Base-by-base conservation (phyloP, 2,113 vertebrate species). In the Neotragus pygmaeus region DNA sequence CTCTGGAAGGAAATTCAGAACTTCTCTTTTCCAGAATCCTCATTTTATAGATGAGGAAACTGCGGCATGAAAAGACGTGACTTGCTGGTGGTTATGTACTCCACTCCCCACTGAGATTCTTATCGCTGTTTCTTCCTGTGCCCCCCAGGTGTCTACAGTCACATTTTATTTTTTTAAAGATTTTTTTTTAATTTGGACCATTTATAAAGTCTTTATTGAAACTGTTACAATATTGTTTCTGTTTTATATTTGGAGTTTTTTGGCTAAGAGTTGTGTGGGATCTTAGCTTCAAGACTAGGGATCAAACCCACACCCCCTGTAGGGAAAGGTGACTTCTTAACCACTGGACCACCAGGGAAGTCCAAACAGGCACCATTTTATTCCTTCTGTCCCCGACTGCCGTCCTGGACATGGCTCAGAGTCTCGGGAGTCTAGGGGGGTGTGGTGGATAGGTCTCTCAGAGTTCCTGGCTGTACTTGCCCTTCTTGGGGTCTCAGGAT, bases 361-460 rank as follows among this genome's bases (percentile, higher is more conserved):
- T 43, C 23, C 36, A 12, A 5, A 2, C 4, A 14, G 47, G 15
- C 49, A 21, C 39, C 70, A 7, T 17, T 36, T n/a, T 55, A 23
- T 7, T 49, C 36, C 19, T 39, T 49, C n/a, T 1, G 5, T 28
- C 84, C 21, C 17, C 2, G 10, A 1, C 39, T 14, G 28, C 28
- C 28, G 0, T n/a, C 28, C 14, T 43, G 53, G n/a, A 23, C 36
- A 14, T 53, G 39, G 19, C 39, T 55, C 33, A 27, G 30, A 27
- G 3, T 55, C 51, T 45, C 15, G 16, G 66, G 15, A 39, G 27
- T 45, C n/a, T 23, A 3, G 11, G 51, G 36, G n/a, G 10, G 21
- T 9, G 17, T 10, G 8, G 0, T 6, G 3, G 9, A 3, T 66
- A 14, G 8, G 0, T 73, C n/a, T 89, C 73, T 90, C 0, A 30